Conservation (phyloP, 2,888 invertebrate genomes). For the Tenthredo notha region DNA sequence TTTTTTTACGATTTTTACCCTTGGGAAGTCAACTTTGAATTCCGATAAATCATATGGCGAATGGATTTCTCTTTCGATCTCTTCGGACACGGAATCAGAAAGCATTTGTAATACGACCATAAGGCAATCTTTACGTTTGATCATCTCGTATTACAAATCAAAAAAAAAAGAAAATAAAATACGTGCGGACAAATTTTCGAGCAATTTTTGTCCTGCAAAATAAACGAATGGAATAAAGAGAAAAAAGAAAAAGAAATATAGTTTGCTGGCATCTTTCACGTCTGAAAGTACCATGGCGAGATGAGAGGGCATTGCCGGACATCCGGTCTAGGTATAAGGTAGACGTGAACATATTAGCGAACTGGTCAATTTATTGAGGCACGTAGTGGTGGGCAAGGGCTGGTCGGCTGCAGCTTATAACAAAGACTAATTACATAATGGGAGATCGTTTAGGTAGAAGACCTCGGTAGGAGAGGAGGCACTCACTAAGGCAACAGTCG, state of each 20-base stretch:
- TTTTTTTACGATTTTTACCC: neutral
- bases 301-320: neutral
- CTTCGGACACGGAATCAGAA: no score
- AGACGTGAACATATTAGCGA: conserved; percentile 1
- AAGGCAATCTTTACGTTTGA: no score
- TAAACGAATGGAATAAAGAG: no score
- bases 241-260: neutral
- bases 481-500: conserved; percentile 38
- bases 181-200: no score
- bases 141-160: no score
- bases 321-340: conserved; percentile 12
- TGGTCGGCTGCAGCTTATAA: conserved; percentile 55
- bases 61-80: no score
- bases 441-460: conserved; percentile 60
- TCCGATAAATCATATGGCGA: no score
- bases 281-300: neutral
- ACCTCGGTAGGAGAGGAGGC: conserved; percentile 52
- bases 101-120: no score
- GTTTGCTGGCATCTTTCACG: neutral
- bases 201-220: neutral
- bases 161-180: no score
- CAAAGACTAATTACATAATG: conserved; percentile 66
- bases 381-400: conserved; percentile 14
- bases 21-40: no score
- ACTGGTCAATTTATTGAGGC: conserved; percentile 2